A percentile compares a stretch with the other conserved stretches of the same genome.
phyloP scores from a whole-genome alignment of 1,140 invertebrate species.

The Oncopeltus fasciatus region DNA sequence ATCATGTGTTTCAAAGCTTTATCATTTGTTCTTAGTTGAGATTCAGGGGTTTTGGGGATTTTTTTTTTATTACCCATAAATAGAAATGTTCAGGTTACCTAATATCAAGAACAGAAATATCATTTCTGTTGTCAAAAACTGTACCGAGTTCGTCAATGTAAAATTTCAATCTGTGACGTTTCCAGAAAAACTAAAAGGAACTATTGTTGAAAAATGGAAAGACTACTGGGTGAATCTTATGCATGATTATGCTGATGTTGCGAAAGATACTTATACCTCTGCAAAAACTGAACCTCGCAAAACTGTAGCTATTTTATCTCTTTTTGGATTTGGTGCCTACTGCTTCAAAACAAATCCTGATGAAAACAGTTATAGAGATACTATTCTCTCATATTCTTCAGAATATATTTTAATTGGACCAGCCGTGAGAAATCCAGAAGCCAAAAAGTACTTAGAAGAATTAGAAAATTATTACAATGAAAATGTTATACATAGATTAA shows the following conservation, averaged over 20 bases:
- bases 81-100: too few species aligned
- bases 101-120: too few species aligned
- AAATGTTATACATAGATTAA: conserved; percentile 45
- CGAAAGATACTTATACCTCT: conserved; percentile 37
- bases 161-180: not conserved
- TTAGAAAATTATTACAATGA: conserved; percentile 49
- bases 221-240: conserved; percentile 44
- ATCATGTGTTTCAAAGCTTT: too few species aligned
- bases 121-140: too few species aligned
- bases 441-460: conserved; percentile 45
- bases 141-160: too few species aligned
- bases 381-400: conserved; percentile 40
- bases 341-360: conserved; percentile 45
- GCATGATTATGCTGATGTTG: conserved; percentile 44
- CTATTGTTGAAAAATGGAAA: conserved; percentile 45
- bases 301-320: conserved; percentile 33
- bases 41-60: too few species aligned
- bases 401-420: conserved; percentile 49
- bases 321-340: conserved; percentile 31
- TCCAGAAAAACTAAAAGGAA: conserved; percentile 35
- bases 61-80: too few species aligned
- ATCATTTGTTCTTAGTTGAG: too few species aligned
- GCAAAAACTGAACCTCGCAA: conserved; percentile 39
- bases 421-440: conserved; percentile 45
- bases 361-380: conserved; percentile 42